A percentile compares a stretch with the other conserved stretches of the same genome.
These are phyloP conservation scores for Holotrichia oblita DNA, from an alignment of 1,140 invertebrate genomes.

Conservation along the genomic window DNA sequence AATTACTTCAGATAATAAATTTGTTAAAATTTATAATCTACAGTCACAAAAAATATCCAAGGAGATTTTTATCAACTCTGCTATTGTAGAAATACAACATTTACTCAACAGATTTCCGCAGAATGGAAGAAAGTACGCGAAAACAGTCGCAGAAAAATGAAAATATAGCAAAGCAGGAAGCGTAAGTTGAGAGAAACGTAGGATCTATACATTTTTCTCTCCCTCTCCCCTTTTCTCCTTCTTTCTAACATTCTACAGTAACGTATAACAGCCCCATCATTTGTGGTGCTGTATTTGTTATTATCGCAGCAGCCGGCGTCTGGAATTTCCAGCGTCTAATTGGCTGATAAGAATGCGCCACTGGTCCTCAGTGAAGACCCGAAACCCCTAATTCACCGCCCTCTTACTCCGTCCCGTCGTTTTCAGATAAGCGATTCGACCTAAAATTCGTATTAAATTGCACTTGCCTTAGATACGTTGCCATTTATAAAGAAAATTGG, in stretches of 20 bases:
- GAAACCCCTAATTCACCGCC: slow-evolving; percentile 30
- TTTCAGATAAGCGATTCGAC: neutral
- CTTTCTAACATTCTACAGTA: neutral
- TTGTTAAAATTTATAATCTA: too few relatives aligned
- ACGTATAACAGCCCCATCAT: slow-evolving; percentile 22
- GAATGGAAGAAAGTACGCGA: too few relatives aligned
- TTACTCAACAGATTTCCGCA: too few relatives aligned
- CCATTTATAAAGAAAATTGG: slow-evolving; percentile 26
- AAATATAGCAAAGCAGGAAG: too few relatives aligned
- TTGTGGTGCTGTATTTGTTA: slow-evolving; percentile 39
- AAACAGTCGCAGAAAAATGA: too few relatives aligned
- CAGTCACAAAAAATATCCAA: too few relatives aligned
- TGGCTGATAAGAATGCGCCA: slow-evolving; percentile 46
- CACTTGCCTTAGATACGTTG: neutral
- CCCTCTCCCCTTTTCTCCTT: neutral
- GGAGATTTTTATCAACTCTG: too few relatives aligned
- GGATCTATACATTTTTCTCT: too few relatives aligned
- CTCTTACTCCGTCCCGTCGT: neutral
- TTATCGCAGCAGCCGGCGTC: slow-evolving; percentile 42
- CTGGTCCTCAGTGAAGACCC: slow-evolving; percentile 40
- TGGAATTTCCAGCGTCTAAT: slow-evolving; percentile 44
- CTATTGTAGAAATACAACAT: too few relatives aligned
- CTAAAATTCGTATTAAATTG: slow-evolving; percentile 37
- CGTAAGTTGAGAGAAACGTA: too few relatives aligned
- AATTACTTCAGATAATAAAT: too few relatives aligned